phyloP scores from a whole-genome alignment of 2,113 vertebrate species.

The Xiphophorus hellerii region DNA sequence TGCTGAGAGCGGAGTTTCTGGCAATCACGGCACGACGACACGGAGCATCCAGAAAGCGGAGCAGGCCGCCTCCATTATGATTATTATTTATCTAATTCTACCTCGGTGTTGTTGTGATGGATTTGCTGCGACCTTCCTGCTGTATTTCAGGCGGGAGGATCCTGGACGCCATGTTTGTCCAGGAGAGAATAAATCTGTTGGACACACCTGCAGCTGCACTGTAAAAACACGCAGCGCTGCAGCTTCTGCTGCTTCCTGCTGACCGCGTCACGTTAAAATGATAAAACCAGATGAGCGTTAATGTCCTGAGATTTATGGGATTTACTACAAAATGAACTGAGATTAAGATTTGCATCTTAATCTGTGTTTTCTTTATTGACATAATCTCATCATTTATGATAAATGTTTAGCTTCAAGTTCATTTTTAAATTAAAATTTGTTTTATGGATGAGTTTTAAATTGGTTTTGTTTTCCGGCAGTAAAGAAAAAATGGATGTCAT shows the following conservation, averaged over 20 bases:
- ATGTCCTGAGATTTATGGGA: not conserved
- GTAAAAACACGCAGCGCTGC: not conserved
- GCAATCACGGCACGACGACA: conserved; percentile 60
- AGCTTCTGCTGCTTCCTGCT: not conserved
- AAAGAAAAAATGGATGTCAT: no score
- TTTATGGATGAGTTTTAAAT: not conserved
- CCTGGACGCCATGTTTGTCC: conserved; percentile 41
- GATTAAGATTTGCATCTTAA: not conserved
- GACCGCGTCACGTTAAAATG: no score
- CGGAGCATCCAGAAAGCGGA: conserved; percentile 25
- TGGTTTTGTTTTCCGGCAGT: not conserved
- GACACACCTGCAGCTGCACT: conserved; percentile 35
- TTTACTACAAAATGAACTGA: not conserved
- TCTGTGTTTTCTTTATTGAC: not conserved
- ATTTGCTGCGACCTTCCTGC: conserved; percentile 22
- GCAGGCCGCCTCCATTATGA: conserved; percentile 8
- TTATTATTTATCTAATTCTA: conserved; percentile 22
- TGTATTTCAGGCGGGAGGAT: conserved; percentile 22
- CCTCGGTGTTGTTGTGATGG: conserved; percentile 22
- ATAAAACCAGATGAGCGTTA: no score
- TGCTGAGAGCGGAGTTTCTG: conserved; percentile 58
- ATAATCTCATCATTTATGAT: not conserved
- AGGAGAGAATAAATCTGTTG: conserved; percentile 47
- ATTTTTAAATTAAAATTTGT: not conserved
- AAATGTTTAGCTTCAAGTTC: not conserved